These are phyloP conservation scores for Bombus waltoni DNA, from an alignment of 1,140 invertebrate species.

Conservation along the genomic window DNA sequence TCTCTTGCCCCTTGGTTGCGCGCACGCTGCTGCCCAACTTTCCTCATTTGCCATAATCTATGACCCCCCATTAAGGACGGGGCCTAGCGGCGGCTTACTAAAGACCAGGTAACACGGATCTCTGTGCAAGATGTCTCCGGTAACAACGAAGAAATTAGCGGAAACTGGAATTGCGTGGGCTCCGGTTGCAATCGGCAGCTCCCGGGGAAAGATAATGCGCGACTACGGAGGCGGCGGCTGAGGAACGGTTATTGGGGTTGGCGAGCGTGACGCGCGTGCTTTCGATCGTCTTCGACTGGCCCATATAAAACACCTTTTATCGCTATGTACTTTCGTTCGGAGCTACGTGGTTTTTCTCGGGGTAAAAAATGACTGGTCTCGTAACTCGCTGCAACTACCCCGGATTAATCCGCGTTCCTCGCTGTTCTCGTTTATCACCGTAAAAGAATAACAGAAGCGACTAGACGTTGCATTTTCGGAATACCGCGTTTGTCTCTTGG, in stretches of 20 bases:
- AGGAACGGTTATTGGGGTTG: background rate
- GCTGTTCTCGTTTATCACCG: background rate
- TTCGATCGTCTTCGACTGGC: background rate
- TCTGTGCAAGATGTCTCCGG: conserved; percentile 71
- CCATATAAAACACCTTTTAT: no score
- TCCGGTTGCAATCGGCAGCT: conserved; percentile 41
- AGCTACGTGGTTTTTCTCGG: no score
- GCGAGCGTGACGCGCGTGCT: background rate
- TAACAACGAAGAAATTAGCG: conserved; percentile 74
- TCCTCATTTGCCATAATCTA: conserved; percentile 80
- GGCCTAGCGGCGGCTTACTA: conserved; percentile 63
- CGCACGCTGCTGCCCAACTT: conserved; percentile 67
- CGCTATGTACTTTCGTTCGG: no score
- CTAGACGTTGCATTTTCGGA: conserved; percentile 8
- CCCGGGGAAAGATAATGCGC: conserved; percentile 1
- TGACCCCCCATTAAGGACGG: conserved; percentile 76
- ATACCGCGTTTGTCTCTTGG: background rate
- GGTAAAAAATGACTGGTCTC: background rate
- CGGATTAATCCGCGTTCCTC: background rate
- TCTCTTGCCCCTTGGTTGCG: conserved; percentile 17
- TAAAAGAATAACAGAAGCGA: background rate
- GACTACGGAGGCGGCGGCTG: no score
- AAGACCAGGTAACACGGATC: conserved; percentile 71
- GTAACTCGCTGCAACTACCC: background rate
- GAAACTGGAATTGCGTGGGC: conserved; percentile 52